These are phyloP conservation scores for Hypsopygia costalis DNA, from an alignment of 2,888 invertebrate species.

Conservation along the genomic window DNA sequence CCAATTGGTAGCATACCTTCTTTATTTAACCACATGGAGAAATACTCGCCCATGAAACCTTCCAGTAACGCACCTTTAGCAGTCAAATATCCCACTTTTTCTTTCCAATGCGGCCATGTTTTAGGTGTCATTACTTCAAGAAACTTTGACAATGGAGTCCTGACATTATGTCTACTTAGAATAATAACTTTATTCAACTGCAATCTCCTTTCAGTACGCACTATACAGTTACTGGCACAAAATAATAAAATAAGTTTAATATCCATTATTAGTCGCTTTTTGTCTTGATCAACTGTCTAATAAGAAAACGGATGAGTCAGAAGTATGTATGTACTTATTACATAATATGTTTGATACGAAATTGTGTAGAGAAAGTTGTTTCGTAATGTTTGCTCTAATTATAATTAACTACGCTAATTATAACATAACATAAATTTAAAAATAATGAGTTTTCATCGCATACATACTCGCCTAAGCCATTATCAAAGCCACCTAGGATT, in stretches of 20 bases:
- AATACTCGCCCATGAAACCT: constrained; percentile 50
- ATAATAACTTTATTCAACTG: constrained; percentile 46
- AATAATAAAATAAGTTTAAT: background rate
- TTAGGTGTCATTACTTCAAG: constrained; percentile 38
- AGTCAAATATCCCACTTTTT: constrained; percentile 43
- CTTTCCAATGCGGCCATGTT: constrained; percentile 44
- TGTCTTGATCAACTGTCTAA: no score
- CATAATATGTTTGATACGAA: no score
- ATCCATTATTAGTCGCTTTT: constrained; percentile 2
- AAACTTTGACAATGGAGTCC: constrained; percentile 44
- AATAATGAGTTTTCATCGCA: no score
- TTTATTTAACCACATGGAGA: constrained; percentile 45
- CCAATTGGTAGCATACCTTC: constrained; percentile 31
- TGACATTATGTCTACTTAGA: constrained; percentile 54
- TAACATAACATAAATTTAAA: no score
- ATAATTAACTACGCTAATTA: no score
- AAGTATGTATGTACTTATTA: no score
- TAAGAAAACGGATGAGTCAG: no score
- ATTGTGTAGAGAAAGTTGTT: no score
- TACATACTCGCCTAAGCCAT: no score
- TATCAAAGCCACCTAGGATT: no score
- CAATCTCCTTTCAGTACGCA: constrained; percentile 9
- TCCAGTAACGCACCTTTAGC: constrained; percentile 53
- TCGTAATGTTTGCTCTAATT: no score
- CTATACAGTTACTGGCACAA: background rate